Evolutionary conservation across 2,888 invertebrate species (phyloP).

Genomic region (Ametastegia equiseti): DNA sequence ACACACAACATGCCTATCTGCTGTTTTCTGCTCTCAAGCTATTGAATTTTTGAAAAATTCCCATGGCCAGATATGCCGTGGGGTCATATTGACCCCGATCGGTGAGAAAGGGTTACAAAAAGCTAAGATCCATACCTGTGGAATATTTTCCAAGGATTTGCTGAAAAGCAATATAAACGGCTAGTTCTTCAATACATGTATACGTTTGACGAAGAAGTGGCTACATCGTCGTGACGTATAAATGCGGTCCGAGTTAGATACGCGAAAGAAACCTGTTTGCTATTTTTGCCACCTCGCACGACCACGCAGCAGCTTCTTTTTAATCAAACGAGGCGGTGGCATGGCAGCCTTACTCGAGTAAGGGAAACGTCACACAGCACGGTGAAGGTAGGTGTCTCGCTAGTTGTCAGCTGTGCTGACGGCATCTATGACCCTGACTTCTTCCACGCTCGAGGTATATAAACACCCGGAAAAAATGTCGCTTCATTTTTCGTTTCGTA

Average conservation of each 20-base stretch:
- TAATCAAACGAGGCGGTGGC: background rate
- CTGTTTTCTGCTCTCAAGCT: too few species aligned
- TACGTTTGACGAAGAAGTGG: background rate
- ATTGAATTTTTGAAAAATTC: too few species aligned
- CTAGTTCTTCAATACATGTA: too few species aligned
- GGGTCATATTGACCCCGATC: too few species aligned
- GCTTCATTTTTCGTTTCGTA: background rate
- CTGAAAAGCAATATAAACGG: too few species aligned
- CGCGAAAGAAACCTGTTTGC: constrained; percentile 24
- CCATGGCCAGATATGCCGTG: too few species aligned
- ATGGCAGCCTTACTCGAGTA: too few species aligned
- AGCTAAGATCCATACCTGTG: too few species aligned
- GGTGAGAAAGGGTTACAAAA: too few species aligned
- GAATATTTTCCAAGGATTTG: too few species aligned
- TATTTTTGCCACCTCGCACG: constrained; percentile 22
- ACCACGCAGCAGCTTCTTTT: background rate
- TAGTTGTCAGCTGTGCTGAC: constrained; percentile 24
- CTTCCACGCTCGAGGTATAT: background rate
- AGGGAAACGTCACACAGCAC: constrained; percentile 7
- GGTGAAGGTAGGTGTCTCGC: background rate
- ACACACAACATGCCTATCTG: too few species aligned
- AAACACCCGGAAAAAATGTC: background rate
- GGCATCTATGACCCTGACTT: constrained; percentile 6
- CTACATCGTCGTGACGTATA: background rate
- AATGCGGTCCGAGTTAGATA: background rate